These are phyloP conservation scores for Himantopus leucocephalus DNA, from an alignment of 2,113 vertebrate species.

Conservation along the genomic window DNA sequence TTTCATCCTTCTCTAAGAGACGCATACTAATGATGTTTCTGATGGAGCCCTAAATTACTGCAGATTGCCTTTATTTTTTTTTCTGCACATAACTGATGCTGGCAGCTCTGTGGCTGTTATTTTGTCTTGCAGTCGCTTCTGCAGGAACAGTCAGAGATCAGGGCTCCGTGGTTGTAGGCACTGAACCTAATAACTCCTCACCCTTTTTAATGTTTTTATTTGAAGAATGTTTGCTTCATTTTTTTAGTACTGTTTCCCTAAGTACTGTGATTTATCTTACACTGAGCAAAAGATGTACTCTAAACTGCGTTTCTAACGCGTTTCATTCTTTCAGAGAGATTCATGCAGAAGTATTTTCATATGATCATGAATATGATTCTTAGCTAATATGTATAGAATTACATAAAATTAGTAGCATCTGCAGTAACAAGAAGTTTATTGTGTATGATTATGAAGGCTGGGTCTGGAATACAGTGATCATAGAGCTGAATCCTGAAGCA, in stretches of 20 bases:
- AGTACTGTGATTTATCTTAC: not conserved
- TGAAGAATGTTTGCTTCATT: not conserved
- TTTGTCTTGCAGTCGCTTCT: not conserved
- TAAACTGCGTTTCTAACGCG: not conserved
- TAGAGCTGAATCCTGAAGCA: conserved; percentile 25
- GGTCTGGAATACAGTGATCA: not conserved
- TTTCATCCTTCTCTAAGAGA: not conserved
- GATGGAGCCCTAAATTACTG: not conserved
- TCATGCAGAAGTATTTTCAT: not conserved
- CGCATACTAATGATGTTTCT: not conserved
- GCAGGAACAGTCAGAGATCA: not conserved
- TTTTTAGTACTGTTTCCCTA: not conserved
- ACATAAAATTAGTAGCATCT: conserved; percentile 3
- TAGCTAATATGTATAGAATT: not conserved
- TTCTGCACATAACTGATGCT: not conserved
- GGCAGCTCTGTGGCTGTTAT: not conserved
- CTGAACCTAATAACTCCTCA: not conserved
- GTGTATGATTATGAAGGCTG: not conserved
- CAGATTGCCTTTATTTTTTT: not conserved
- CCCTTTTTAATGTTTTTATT: not conserved
- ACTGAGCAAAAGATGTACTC: not conserved
- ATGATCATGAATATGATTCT: not conserved
- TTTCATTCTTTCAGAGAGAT: not conserved
- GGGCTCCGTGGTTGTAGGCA: not conserved
- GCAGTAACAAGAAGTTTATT: not conserved